Conservation (phyloP, 2,113 vertebrate species). For the Heteronetta atricapilla region DNA sequence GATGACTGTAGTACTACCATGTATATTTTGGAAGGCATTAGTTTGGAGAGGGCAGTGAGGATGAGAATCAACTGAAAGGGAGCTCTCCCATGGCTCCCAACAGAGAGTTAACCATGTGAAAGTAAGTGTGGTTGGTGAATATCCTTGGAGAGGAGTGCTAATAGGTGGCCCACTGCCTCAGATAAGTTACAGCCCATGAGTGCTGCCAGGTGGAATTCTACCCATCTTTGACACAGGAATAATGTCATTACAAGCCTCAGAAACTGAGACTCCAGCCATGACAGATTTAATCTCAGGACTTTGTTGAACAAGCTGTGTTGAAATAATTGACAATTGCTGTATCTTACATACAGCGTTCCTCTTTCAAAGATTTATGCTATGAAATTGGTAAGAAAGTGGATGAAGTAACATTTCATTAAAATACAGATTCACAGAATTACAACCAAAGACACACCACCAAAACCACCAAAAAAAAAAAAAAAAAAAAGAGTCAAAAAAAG, state of each 20-base stretch:
- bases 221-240: background rate
- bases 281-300: background rate
- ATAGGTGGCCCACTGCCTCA: background rate
- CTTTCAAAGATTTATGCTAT: background rate
- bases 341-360: background rate
- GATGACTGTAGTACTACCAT: background rate
- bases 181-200: background rate
- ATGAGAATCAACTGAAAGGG: background rate
- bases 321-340: background rate
- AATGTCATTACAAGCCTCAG: background rate
- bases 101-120: background rate
- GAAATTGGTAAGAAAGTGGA: background rate
- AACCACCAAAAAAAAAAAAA: no score
- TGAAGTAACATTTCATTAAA: background rate
- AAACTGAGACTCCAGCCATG: background rate
- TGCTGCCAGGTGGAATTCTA: background rate
- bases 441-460: background rate
- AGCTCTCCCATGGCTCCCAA: background rate
- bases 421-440: background rate
- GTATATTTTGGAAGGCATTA: background rate
- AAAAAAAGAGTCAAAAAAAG: no score
- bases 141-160: background rate
- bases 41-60: background rate
- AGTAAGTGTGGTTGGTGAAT: background rate
- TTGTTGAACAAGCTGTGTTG: background rate